A percentile compares a stretch with the other conserved stretches of the same genome.
Evolutionary conservation across 1,140 invertebrate species (phyloP).

Genomic region (Eriosoma lanigerum): DNA sequence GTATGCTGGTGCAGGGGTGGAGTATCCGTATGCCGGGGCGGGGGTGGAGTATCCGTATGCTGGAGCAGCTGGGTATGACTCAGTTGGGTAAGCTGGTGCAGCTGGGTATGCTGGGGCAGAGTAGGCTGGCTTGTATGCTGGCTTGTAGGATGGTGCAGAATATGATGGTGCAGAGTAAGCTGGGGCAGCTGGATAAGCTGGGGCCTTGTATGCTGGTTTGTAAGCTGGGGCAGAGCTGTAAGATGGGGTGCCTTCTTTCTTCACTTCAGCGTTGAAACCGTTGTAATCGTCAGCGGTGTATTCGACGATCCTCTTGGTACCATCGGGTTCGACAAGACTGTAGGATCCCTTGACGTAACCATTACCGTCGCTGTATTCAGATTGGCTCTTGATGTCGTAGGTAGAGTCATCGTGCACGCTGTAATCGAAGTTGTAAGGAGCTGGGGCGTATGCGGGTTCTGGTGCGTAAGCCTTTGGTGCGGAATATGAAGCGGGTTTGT

Average conservation of each 20-base stretch:
- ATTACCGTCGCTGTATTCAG: slow-evolving; percentile 58
- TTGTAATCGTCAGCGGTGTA: slow-evolving; percentile 66
- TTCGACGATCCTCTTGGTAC: slow-evolving; percentile 64
- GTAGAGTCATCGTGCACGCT: slow-evolving; percentile 56
- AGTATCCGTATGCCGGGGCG: slow-evolving; percentile 46
- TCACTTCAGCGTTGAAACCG: slow-evolving; percentile 69
- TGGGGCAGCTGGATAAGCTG: slow-evolving; percentile 51
- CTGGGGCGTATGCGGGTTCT: slow-evolving; percentile 55
- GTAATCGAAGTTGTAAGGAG: slow-evolving; percentile 56
- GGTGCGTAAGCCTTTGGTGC: slow-evolving; percentile 52
- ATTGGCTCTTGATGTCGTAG: slow-evolving; percentile 57
- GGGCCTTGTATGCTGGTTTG: slow-evolving; percentile 49
- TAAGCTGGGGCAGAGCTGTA: slow-evolving; percentile 54
- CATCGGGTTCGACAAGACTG: slow-evolving; percentile 61
- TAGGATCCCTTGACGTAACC: slow-evolving; percentile 57
- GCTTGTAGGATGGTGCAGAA: slow-evolving; percentile 52
- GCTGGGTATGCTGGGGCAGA: slow-evolving; percentile 37
- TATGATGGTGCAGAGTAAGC: slow-evolving; percentile 53
- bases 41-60: slow-evolving; percentile 52
- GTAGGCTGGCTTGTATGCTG: not conserved
- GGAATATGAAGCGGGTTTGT: slow-evolving; percentile 49
- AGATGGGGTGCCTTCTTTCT: slow-evolving; percentile 58
- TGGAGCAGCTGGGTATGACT: slow-evolving; percentile 32
- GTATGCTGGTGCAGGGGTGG: slow-evolving; percentile 50
- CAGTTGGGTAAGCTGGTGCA: slow-evolving; percentile 52